Evolutionary conservation across 2,797 vertebrate genomes (phyloP).

Genomic region (Chaetodon trifasciatus): DNA sequence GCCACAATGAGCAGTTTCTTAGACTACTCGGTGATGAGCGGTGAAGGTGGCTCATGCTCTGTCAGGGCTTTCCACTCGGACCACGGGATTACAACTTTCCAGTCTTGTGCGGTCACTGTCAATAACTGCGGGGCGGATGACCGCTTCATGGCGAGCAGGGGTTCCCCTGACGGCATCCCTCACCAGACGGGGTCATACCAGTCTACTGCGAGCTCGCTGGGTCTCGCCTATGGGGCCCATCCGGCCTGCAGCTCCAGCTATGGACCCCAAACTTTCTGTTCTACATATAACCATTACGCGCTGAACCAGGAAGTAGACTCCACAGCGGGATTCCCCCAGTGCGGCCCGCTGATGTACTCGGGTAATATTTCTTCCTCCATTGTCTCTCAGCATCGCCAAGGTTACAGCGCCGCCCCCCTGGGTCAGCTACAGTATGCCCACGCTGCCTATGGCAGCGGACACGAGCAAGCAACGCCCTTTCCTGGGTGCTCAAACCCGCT

Average conservation of each 20-base stretch:
- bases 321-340: conserved; percentile 89
- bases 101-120: conserved; percentile 93
- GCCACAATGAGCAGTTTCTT: conserved; percentile 97
- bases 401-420: conserved; percentile 89
- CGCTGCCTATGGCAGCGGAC: conserved; percentile 90
- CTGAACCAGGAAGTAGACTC: conserved; percentile 94
- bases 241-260: conserved; percentile 90
- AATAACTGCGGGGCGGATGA: conserved; percentile 93
- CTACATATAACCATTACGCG: conserved; percentile 91
- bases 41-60: conserved; percentile 92
- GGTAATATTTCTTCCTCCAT: conserved; percentile 92
- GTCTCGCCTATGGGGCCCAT: conserved; percentile 90
- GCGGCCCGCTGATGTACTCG: conserved; percentile 93
- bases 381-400: conserved; percentile 91
- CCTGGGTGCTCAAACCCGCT: conserved; percentile 89
- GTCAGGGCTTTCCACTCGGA: conserved; percentile 93
- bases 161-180: conserved; percentile 88
- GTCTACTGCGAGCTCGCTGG: conserved; percentile 85
- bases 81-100: conserved; percentile 96
- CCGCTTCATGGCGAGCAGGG: conserved; percentile 91
- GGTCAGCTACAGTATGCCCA: conserved; percentile 91
- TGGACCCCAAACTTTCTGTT: conserved; percentile 91
- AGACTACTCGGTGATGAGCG: conserved; percentile 93
- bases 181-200: conserved; percentile 92
- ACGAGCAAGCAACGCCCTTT: conserved; percentile 91